Percentiles rank a stretch among this genome's conserved stretches.
phyloP scores from a whole-genome alignment of 2,888 invertebrate species.

The Lathronympha strigana region DNA sequence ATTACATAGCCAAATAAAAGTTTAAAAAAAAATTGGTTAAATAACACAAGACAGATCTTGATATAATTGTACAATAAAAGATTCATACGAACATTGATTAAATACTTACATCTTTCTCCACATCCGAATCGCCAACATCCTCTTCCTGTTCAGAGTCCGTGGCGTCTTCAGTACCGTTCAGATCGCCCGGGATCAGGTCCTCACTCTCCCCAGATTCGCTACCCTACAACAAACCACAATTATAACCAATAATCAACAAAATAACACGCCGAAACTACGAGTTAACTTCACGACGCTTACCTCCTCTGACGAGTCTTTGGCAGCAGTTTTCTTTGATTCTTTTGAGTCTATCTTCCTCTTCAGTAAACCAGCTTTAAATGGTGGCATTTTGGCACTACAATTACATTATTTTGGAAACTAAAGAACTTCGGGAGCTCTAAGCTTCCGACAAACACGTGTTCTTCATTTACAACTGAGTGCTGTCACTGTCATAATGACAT shows the following conservation, averaged over 20 bases:
- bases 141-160: constrained; percentile 76
- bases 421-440: background rate
- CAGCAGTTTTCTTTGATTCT: constrained; percentile 44
- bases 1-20: background rate
- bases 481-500: constrained; percentile 34
- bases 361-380: constrained; percentile 67
- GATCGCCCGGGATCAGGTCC: constrained; percentile 59
- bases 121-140: constrained; percentile 69
- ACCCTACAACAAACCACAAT: constrained; percentile 45
- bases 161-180: constrained; percentile 62
- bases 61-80: background rate
- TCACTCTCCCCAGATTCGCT: constrained; percentile 52
- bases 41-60: background rate
- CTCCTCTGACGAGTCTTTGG: constrained; percentile 49
- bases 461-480: constrained; percentile 9
- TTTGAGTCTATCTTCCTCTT: constrained; percentile 65
- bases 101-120: constrained; percentile 72
- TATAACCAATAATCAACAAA: constrained; percentile 38
- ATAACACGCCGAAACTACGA: constrained; percentile 22
- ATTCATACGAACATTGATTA: background rate
- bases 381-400: constrained; percentile 65
- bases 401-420: constrained; percentile 33
- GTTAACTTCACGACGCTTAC: constrained; percentile 45
- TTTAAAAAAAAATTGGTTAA: background rate
- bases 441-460: constrained; percentile 36